These are phyloP conservation scores for Pachyuromys duprasi DNA, from an alignment of 2,797 vertebrate genomes.

Conservation along the genomic window DNA sequence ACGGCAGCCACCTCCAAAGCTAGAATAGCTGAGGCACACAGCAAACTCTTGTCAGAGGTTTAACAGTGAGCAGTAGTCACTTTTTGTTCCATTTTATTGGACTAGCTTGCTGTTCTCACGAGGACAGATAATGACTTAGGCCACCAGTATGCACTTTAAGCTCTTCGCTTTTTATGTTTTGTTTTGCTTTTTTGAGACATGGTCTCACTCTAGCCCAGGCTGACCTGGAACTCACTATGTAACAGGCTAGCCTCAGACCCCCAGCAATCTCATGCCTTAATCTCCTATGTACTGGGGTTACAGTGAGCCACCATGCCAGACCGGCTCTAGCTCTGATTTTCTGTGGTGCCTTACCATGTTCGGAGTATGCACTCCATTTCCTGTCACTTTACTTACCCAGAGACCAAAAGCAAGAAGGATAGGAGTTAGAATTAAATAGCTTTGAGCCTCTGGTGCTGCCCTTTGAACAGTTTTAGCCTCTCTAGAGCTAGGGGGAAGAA, in stretches of 20 bases:
- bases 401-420: conserved; percentile 25
- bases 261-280: neutral
- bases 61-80: neutral
- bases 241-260: neutral
- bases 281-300: neutral
- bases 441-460: conserved; percentile 17
- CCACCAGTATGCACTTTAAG: neutral
- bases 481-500: neutral
- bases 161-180: neutral
- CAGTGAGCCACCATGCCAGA: neutral
- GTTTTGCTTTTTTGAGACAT: neutral
- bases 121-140: neutral
- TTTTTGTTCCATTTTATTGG: neutral
- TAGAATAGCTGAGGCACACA: neutral
- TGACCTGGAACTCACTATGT: neutral
- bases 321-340: neutral
- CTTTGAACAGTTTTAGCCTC: neutral
- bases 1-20: neutral
- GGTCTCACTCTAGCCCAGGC: neutral
- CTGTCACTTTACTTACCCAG: neutral
- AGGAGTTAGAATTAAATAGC: conserved; percentile 4
- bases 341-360: neutral
- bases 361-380: neutral
- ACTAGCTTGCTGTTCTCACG: neutral
- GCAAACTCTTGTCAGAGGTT: neutral